These are phyloP conservation scores for Procambarus virginalis DNA, from an alignment of 1,140 invertebrate genomes.

Conservation along the genomic window DNA sequence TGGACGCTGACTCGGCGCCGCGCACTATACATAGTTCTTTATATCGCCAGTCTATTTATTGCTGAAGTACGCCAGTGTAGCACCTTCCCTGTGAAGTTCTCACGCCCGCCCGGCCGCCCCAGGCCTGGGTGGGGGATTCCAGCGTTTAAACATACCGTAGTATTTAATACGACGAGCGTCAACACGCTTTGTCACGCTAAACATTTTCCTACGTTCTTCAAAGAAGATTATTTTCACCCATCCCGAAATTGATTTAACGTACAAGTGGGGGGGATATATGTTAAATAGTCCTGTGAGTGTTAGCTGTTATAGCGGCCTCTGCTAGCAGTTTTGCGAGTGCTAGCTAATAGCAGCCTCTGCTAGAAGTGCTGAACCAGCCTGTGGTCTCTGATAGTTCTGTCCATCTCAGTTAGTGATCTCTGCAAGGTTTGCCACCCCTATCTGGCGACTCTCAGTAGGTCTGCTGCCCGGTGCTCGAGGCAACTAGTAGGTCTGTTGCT, in stretches of 20 bases:
- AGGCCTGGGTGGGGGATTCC: constrained; percentile 21
- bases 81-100: constrained; percentile 17
- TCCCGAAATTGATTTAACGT: neutral
- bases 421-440: neutral
- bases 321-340: neutral
- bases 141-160: constrained; percentile 37
- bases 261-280: neutral
- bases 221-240: constrained; percentile 9
- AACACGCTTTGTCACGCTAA: constrained; percentile 41
- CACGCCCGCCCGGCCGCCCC: constrained; percentile 14
- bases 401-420: neutral
- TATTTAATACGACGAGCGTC: constrained; percentile 27
- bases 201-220: constrained; percentile 39
- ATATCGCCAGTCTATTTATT: constrained; percentile 66
- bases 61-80: constrained; percentile 35
- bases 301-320: neutral
- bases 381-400: neutral
- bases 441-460: neutral
- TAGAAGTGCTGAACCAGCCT: neutral
- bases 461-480: neutral
- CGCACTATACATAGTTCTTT: constrained; percentile 49
- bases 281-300: neutral
- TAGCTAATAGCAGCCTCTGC: neutral
- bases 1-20: constrained; percentile 20
- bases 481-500: neutral